Evolutionary conservation across 2,113 vertebrate species (phyloP).

Genomic region (Phasianus colchicus): DNA sequence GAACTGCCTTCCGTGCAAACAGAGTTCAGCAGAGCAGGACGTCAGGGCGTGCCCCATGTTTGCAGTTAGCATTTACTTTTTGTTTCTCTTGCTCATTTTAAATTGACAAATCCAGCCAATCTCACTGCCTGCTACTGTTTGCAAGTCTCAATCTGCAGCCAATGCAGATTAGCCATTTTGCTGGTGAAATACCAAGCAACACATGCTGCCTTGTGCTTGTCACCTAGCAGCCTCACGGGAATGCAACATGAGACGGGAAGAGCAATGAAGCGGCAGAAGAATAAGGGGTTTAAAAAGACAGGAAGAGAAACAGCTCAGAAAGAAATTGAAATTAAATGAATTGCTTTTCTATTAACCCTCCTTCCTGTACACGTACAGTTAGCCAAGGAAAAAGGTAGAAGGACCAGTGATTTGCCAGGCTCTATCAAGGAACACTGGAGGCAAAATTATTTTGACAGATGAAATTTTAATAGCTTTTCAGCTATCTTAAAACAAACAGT

Average conservation of each 20-base stretch:
- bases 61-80: not conserved
- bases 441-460: not conserved
- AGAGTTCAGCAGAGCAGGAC: not conserved
- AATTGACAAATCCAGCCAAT: not conserved
- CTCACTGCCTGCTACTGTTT: not conserved
- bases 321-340: not conserved
- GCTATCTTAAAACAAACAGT: not conserved
- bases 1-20: not conserved
- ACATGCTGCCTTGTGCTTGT: slow-evolving; percentile 57
- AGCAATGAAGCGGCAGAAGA: slow-evolving; percentile 52
- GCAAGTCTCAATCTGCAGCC: not conserved
- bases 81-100: not conserved
- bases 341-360: not conserved
- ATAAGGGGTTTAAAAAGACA: slow-evolving; percentile 23
- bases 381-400: not conserved
- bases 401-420: not conserved
- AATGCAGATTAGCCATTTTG: slow-evolving; percentile 56
- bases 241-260: slow-evolving; percentile 41
- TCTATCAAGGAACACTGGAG: not conserved
- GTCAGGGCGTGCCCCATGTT: not conserved
- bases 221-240: slow-evolving; percentile 65
- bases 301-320: slow-evolving; percentile 25
- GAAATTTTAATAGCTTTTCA: not conserved
- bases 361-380: not conserved
- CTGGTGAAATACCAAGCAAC: slow-evolving; percentile 43